Evolutionary conservation across 2,113 vertebrate species (phyloP).

Genomic region (Corapipo altera): DNA sequence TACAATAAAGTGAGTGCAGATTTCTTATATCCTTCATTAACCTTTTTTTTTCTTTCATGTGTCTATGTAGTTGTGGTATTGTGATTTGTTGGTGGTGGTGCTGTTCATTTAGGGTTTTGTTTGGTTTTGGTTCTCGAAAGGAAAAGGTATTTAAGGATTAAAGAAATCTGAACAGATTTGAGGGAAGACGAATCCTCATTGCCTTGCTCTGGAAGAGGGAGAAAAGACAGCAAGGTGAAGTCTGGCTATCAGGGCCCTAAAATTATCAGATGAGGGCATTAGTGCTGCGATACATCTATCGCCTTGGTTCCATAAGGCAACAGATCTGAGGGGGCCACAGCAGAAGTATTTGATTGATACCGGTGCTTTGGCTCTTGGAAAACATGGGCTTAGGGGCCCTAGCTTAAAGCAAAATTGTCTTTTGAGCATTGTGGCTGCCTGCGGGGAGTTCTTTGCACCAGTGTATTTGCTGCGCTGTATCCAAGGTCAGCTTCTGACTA

Average conservation of each 20-base stretch:
- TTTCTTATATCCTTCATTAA: not conserved
- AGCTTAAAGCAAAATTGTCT: not conserved
- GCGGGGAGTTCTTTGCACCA: not conserved
- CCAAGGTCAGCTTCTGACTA: not conserved
- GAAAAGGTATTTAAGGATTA: not conserved
- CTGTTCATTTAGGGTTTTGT: not conserved
- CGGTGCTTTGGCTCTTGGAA: not conserved
- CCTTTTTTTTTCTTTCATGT: not conserved
- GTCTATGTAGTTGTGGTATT: not conserved
- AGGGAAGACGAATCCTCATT: not conserved
- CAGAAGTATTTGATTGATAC: not conserved
- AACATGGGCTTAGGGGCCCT: not conserved
- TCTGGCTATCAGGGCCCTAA: rapidly evolving
- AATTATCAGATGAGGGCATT: not conserved
- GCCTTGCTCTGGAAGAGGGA: not conserved
- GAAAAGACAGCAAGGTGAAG: not conserved
- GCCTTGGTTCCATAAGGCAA: not conserved
- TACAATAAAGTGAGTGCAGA: not conserved
- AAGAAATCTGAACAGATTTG: not conserved
- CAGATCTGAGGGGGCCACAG: not conserved
- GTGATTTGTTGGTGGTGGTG: not conserved
- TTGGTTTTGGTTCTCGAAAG: not conserved
- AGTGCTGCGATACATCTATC: rapidly evolving
- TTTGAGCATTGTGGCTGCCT: not conserved
- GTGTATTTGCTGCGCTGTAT: rapidly evolving